Evolutionary conservation across 2,113 vertebrate genomes (phyloP).

Genomic region (Tichodroma muraria): DNA sequence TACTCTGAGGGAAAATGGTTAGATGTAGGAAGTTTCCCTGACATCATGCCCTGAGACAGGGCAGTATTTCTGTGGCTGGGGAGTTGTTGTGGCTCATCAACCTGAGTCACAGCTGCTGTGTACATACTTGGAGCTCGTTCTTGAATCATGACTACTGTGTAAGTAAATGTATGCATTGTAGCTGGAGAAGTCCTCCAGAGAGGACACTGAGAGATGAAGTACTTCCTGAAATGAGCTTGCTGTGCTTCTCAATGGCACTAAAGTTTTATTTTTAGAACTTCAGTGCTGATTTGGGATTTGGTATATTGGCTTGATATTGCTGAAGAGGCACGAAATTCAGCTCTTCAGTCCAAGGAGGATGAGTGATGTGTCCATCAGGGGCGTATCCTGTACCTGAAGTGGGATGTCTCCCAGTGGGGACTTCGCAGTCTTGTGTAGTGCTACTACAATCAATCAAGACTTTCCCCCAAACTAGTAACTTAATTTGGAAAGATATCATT

Average conservation of each 20-base stretch:
- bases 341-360: background rate
- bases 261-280: background rate
- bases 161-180: background rate
- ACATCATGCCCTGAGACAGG: background rate
- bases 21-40: background rate
- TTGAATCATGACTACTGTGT: background rate
- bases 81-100: background rate
- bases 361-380: background rate
- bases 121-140: background rate
- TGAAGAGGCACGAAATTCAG: background rate
- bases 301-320: background rate
- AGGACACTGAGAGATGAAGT: background rate
- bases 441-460: background rate
- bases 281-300: background rate
- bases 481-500: background rate
- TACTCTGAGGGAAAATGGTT: background rate
- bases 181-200: background rate
- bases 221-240: background rate
- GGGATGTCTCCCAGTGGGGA: background rate
- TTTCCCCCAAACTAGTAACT: background rate
- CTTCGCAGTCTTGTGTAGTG: background rate
- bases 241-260: background rate
- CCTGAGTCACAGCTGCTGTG: background rate
- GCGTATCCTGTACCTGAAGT: background rate
- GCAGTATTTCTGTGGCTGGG: background rate